Evolutionary conservation across 2,797 vertebrate genomes (phyloP).

Genomic region (Clarias pachynema): DNA sequence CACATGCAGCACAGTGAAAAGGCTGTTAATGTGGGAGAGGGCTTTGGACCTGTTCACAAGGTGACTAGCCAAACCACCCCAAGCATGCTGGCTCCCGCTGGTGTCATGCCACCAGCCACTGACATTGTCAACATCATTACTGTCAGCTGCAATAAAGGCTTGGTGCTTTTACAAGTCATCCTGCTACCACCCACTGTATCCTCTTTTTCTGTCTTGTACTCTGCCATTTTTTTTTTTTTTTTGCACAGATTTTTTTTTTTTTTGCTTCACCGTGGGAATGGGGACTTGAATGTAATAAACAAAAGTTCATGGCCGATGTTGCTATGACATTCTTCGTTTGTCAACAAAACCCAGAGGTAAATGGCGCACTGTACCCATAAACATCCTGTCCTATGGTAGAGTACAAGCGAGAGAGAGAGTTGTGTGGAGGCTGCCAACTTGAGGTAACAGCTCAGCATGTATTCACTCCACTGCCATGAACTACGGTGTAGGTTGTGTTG

Average conservation of each 20-base stretch:
- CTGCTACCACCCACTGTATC: conserved; percentile 41
- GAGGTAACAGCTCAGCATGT: conserved; percentile 13
- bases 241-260: conserved; percentile 31
- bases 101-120: conserved; percentile 54
- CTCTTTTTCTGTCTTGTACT: conserved; percentile 37
- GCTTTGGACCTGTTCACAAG: conserved; percentile 67
- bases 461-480: background rate
- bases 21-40: conserved; percentile 73
- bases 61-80: conserved; percentile 74
- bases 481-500: background rate
- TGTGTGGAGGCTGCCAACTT: conserved; percentile 18
- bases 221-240: background rate
- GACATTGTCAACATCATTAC: conserved; percentile 70
- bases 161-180: conserved; percentile 51
- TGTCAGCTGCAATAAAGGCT: conserved; percentile 68
- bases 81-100: conserved; percentile 64
- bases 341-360: conserved; percentile 64
- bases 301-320: conserved; percentile 56
- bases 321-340: conserved; percentile 66
- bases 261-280: conserved; percentile 64
- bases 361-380: conserved; percentile 61
- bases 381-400: conserved; percentile 54
- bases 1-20: conserved; percentile 73
- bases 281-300: conserved; percentile 46
- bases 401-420: conserved; percentile 8